A percentile compares a stretch with the other conserved stretches of the same genome.
Conservation (phyloP, 1,140 invertebrate species). For the Bombus superbus region DNA sequence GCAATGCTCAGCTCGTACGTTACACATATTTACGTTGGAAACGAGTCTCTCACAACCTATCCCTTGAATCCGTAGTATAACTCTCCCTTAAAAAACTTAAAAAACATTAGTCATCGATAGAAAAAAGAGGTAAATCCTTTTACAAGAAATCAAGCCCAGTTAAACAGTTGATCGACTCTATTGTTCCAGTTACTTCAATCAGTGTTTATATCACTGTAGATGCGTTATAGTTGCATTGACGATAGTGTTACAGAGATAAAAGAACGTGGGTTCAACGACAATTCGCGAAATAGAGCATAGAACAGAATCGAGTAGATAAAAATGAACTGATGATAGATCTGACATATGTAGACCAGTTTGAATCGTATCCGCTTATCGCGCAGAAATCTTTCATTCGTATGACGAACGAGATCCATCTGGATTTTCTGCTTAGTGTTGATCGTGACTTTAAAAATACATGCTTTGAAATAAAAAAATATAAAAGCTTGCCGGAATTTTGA, state of each 20-base stretch:
- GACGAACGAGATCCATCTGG: too few species aligned
- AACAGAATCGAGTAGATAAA: background rate
- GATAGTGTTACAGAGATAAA: background rate
- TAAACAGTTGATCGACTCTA: background rate
- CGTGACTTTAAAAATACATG: background rate
- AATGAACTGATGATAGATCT: background rate
- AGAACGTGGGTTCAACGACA: background rate
- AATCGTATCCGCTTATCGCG: background rate
- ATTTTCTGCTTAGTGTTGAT: background rate
- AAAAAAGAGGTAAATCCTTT: background rate
- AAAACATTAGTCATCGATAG: too few species aligned
- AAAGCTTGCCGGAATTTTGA: background rate
- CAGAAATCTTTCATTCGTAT: background rate
- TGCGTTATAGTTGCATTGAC: background rate
- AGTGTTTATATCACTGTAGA: background rate
- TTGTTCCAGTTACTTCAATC: background rate
- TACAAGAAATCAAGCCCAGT: background rate
- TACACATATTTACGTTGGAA: background rate
- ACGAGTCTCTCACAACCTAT: background rate
- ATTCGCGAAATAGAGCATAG: background rate
- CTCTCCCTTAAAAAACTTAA: too few species aligned
- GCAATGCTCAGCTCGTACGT: too few species aligned
- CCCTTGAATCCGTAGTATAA: background rate
- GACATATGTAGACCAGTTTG: background rate
- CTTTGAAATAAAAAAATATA: background rate